A percentile compares a stretch with the other conserved stretches of the same genome.
These are phyloP conservation scores for Naja naja DNA, from an alignment of 2,113 vertebrate species.

Conservation along the genomic window DNA sequence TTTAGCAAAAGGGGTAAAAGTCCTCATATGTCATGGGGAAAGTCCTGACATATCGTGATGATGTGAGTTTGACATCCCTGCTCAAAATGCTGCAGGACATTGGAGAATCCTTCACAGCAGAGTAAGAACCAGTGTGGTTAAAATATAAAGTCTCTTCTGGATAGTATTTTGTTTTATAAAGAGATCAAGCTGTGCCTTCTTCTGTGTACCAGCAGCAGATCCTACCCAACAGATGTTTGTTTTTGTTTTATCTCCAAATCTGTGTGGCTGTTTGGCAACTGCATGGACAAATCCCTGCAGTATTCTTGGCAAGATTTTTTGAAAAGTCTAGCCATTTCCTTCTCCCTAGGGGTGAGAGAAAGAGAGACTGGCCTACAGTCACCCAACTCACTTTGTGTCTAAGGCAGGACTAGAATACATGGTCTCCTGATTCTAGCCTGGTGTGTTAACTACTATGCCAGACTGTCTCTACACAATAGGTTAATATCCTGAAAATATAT, in stretches of 20 bases:
- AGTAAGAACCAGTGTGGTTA: neutral
- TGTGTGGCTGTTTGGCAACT: neutral
- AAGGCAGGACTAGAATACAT: neutral
- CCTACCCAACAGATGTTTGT: neutral
- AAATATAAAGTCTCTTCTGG: neutral
- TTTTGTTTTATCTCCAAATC: neutral
- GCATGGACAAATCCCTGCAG: neutral
- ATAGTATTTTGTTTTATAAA: neutral
- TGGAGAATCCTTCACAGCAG: neutral
- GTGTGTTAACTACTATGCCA: neutral
- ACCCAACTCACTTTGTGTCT: neutral
- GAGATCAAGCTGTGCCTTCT: neutral
- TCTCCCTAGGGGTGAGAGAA: neutral
- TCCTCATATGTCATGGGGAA: no score
- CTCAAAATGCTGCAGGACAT: neutral
- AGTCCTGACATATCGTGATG: no score
- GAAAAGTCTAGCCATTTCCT: neutral
- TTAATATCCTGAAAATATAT: neutral
- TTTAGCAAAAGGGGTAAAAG: no score
- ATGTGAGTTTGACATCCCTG: no score
- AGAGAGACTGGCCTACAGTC: neutral
- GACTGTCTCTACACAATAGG: neutral
- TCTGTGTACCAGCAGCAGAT: neutral
- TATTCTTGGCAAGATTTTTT: neutral
- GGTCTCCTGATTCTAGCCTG: neutral